phyloP scores from a whole-genome alignment of 2,113 vertebrate species.

The Isurus oxyrinchus region DNA sequence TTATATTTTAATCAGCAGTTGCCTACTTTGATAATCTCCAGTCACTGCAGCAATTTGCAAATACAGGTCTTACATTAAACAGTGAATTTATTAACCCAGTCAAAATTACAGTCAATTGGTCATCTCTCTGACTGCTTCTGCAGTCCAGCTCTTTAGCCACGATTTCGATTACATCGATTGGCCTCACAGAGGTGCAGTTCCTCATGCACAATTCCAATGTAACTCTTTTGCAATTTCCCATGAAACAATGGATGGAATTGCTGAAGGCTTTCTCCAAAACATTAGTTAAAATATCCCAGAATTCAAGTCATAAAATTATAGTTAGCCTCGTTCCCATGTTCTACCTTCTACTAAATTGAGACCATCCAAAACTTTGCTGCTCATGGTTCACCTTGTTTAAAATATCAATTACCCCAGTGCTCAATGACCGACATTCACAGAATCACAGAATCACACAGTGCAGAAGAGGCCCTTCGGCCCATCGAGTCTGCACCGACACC shows the following conservation, averaged over 20 bases:
- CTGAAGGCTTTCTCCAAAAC: background rate
- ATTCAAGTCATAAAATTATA: background rate
- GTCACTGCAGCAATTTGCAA: background rate
- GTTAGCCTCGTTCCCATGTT: background rate
- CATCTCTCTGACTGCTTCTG: background rate
- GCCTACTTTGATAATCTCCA: background rate
- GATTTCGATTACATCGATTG: background rate
- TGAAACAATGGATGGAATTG: background rate
- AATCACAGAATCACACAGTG: no score
- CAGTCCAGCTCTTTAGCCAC: background rate
- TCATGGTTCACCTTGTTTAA: background rate
- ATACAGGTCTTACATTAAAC: background rate
- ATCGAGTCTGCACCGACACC: no score
- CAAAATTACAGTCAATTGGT: background rate
- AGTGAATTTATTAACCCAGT: background rate
- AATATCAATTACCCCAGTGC: background rate
- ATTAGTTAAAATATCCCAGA: background rate
- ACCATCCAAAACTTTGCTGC: background rate
- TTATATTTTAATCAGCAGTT: constrained; percentile 1
- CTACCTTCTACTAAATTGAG: background rate
- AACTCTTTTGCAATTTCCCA: background rate
- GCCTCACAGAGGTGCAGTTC: background rate
- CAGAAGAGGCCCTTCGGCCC: no score
- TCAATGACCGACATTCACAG: no score
- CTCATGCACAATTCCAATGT: background rate